Percentiles rank a stretch among this genome's conserved stretches.
phyloP scores from a whole-genome alignment of 2,797 vertebrate genomes.

The Rhabdophis nuchalis region DNA sequence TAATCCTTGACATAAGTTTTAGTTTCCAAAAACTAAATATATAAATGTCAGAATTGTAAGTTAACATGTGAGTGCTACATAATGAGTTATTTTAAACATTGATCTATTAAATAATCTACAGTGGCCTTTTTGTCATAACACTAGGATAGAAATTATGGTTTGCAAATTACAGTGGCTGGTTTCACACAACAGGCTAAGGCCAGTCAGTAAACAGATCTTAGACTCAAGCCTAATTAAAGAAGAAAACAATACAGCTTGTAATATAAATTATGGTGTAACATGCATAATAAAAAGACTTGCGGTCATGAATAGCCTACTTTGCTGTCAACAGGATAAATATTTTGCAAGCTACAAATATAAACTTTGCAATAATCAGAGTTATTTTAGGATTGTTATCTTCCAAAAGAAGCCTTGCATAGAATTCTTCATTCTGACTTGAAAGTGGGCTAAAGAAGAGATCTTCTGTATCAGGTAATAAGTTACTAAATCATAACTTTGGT shows the following conservation, averaged over 20 bases:
- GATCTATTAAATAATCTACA: neutral
- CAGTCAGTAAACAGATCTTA: neutral
- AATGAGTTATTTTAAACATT: neutral
- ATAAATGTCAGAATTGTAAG: neutral
- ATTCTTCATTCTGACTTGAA: neutral
- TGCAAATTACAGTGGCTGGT: neutral
- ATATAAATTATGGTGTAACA: neutral
- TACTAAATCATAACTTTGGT: neutral
- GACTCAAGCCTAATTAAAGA: neutral
- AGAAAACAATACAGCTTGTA: neutral
- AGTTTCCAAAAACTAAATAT: neutral
- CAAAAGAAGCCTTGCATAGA: neutral
- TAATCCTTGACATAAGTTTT: neutral
- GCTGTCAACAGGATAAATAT: neutral
- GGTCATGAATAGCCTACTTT: neutral
- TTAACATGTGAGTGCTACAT: neutral
- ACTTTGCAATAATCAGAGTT: neutral
- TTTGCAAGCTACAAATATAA: neutral
- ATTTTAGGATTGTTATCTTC: neutral
- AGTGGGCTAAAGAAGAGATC: neutral
- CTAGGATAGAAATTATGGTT: neutral
- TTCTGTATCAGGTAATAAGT: neutral
- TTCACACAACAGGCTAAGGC: neutral
- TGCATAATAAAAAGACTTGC: neutral
- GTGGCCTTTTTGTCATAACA: neutral